Conservation (phyloP, 2,113 vertebrate genomes). For the Pao palembangensis region DNA sequence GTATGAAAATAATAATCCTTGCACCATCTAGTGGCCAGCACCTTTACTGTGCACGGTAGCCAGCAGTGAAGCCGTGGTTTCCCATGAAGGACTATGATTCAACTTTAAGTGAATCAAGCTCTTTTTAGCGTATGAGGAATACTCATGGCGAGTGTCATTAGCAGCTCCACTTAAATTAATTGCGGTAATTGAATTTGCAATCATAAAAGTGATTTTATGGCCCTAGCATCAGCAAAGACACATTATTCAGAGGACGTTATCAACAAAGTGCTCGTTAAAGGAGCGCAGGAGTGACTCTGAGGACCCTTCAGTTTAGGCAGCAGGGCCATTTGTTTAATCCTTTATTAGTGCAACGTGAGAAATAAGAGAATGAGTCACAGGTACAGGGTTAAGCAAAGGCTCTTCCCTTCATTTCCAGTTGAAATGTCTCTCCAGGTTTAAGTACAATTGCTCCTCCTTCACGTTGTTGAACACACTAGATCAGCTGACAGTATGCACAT, state of each 20-base stretch:
- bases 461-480: neutral
- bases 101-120: conserved; percentile 43
- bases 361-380: neutral
- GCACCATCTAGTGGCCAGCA: conserved; percentile 59
- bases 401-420: neutral
- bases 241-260: conserved; percentile 37
- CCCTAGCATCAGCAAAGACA: conserved; percentile 1
- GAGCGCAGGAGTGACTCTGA: conserved; percentile 15
- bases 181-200: conserved; percentile 38
- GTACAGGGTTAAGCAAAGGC: neutral
- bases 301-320: conserved; percentile 24
- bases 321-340: conserved; percentile 24
- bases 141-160: conserved; percentile 6
- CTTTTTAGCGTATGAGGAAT: conserved; percentile 32
- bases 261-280: conserved; percentile 39
- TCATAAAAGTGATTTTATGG: conserved; percentile 44
- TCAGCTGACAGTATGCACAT: conserved; percentile 3
- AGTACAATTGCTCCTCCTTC: no score
- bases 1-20: conserved; percentile 2
- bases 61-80: neutral
- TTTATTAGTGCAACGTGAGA: conserved; percentile 15
- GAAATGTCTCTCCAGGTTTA: no score
- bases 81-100: conserved; percentile 6
- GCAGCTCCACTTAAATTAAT: conserved; percentile 28
- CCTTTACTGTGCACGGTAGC: conserved; percentile 10